Percentiles rank a stretch among this genome's conserved stretches.
Evolutionary conservation across 1,140 invertebrate genomes (phyloP).

Genomic region (Bombus polaris): DNA sequence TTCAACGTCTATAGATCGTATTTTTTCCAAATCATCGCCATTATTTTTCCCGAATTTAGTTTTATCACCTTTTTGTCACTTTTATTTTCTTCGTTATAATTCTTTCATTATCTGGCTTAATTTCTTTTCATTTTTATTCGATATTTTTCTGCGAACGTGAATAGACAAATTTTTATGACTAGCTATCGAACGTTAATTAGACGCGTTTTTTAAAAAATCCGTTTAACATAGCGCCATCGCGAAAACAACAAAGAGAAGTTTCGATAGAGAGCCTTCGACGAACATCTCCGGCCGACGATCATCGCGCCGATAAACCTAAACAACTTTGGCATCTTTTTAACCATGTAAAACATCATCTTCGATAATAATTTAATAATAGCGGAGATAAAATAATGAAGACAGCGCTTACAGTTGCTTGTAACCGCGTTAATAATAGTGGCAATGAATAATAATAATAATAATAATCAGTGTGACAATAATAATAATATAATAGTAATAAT

Average conservation of each 20-base stretch:
- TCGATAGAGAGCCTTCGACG: constrained; percentile 3
- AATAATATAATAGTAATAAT: constrained; percentile 70
- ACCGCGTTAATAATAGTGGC: constrained; percentile 70
- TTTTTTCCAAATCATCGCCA: too few relatives aligned
- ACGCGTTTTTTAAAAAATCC: neutral
- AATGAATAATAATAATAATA: constrained; percentile 66
- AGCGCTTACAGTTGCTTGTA: constrained; percentile 66
- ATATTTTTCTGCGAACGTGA: neutral
- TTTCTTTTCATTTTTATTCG: too few relatives aligned
- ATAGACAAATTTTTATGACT: neutral
- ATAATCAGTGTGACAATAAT: constrained; percentile 32
- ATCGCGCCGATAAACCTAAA: constrained; percentile 80
- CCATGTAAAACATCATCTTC: constrained; percentile 74
- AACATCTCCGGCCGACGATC: constrained; percentile 65
- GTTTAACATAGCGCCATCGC: neutral
- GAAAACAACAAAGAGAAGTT: neutral
- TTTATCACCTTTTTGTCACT: too few relatives aligned
- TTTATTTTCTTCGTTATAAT: neutral
- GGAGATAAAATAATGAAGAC: constrained; percentile 70
- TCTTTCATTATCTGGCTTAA: too few relatives aligned
- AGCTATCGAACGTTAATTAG: neutral
- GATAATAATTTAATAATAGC: constrained; percentile 76
- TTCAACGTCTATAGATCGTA: neutral
- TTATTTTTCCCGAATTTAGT: neutral
- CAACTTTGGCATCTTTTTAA: constrained; percentile 83